These are phyloP conservation scores for Caenorhabditis angaria DNA, from an alignment of 2,888 invertebrate species.

Conservation along the genomic window DNA sequence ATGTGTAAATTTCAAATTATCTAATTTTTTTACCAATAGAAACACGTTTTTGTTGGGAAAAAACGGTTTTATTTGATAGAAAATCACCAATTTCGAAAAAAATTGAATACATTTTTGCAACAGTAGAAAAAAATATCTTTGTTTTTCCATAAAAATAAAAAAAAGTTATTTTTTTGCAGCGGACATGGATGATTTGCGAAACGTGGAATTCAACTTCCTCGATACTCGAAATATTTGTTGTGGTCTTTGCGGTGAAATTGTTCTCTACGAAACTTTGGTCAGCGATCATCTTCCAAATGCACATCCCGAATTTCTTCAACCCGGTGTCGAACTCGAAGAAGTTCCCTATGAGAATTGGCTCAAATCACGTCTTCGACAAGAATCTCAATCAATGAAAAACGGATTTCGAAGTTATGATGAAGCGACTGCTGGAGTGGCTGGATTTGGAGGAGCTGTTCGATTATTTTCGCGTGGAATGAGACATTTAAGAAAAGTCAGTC, in stretches of 20 bases:
- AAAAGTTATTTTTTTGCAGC: background rate
- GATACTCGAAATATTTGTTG: slow-evolving; percentile 66
- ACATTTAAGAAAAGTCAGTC: slow-evolving; percentile 44
- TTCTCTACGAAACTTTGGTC: slow-evolving; percentile 63
- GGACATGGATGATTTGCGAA: background rate
- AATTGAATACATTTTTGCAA: too few species aligned
- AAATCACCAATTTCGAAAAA: too few species aligned
- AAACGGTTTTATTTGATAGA: background rate
- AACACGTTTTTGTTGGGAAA: too few species aligned
- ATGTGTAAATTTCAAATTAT: too few species aligned
- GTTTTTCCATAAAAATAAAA: background rate
- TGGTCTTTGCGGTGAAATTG: slow-evolving; percentile 70
- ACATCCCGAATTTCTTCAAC: slow-evolving; percentile 61
- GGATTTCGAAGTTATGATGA: slow-evolving; percentile 49
- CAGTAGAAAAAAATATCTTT: too few species aligned
- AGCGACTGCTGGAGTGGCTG: slow-evolving; percentile 7
- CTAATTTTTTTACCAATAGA: too few species aligned
- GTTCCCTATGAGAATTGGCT: slow-evolving; percentile 67
- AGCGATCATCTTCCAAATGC: slow-evolving; percentile 62
- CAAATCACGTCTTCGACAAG: slow-evolving; percentile 53
- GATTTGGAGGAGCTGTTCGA: slow-evolving; percentile 24
- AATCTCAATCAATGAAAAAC: slow-evolving; percentile 52
- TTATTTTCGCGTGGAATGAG: slow-evolving; percentile 20
- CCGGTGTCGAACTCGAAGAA: slow-evolving; percentile 65
- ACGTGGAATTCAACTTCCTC: slow-evolving; percentile 60